Percentiles rank a stretch among this genome's conserved stretches.
phyloP scores from a whole-genome alignment of 2,888 invertebrate genomes.

The Rapana venosa region DNA sequence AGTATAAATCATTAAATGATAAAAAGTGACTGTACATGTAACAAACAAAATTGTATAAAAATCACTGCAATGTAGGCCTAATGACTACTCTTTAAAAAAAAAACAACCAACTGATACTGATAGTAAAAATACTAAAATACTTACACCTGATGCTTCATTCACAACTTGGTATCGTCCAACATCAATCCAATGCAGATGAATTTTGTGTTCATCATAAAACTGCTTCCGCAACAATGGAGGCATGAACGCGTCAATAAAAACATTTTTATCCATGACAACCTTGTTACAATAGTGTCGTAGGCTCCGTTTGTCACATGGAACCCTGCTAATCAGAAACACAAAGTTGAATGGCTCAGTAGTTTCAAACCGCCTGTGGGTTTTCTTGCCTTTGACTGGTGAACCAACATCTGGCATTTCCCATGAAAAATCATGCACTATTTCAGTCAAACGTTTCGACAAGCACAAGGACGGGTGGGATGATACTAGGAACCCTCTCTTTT shows the following conservation, averaged over 20 bases:
- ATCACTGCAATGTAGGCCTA: too few relatives aligned
- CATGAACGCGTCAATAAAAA: slow-evolving; percentile 68
- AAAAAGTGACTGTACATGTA: too few relatives aligned
- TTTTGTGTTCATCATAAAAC: slow-evolving; percentile 56
- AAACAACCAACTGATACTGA: too few relatives aligned
- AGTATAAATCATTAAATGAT: too few relatives aligned
- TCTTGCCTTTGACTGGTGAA: slow-evolving; percentile 62
- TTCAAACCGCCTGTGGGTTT: neutral
- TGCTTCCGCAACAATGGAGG: slow-evolving; percentile 60
- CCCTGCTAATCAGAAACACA: slow-evolving; percentile 62
- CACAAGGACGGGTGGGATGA: slow-evolving; percentile 52
- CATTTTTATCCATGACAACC: slow-evolving; percentile 66
- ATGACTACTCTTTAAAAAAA: too few relatives aligned
- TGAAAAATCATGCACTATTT: slow-evolving; percentile 66
- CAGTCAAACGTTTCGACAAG: slow-evolving; percentile 63
- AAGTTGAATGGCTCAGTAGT: slow-evolving; percentile 49
- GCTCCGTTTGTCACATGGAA: slow-evolving; percentile 57
- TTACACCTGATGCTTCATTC: neutral
- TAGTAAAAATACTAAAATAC: too few relatives aligned
- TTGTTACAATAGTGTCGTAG: slow-evolving; percentile 66
- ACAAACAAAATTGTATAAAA: too few relatives aligned
- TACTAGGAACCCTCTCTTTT: slow-evolving; percentile 12
- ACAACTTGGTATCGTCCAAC: slow-evolving; percentile 20
- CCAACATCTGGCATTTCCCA: slow-evolving; percentile 67
- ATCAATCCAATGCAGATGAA: slow-evolving; percentile 68